These are phyloP conservation scores for Rhodeus uyekii DNA, from an alignment of 2,797 vertebrate species.

Conservation along the genomic window DNA sequence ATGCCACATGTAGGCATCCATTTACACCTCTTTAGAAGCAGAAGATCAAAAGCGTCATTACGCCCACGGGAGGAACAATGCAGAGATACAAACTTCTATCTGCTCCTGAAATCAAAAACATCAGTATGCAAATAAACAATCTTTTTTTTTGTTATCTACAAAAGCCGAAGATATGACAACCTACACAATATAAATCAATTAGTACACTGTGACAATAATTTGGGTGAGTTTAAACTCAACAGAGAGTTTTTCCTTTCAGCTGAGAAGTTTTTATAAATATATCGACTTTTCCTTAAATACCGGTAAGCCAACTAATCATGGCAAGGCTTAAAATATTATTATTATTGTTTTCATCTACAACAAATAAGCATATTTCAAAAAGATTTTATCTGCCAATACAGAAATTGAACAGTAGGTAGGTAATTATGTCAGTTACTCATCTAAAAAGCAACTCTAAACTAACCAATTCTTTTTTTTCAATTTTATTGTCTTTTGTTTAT, in stretches of 20 bases:
- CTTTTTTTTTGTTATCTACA: not conserved
- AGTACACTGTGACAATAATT: not conserved
- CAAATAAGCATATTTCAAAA: not conserved
- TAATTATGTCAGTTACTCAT: not conserved
- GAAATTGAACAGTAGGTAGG: not conserved
- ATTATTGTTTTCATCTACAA: not conserved
- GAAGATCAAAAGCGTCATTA: conserved; percentile 54
- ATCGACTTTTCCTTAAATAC: not conserved
- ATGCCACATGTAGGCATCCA: conserved; percentile 50
- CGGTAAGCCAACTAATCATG: not conserved
- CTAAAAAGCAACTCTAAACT: not conserved
- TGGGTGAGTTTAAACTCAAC: not conserved
- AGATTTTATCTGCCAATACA: not conserved
- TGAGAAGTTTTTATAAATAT: not conserved
- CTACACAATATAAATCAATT: not conserved
- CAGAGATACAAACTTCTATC: conserved; percentile 31
- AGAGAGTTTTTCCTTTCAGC: not conserved
- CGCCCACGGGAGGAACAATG: conserved; percentile 42
- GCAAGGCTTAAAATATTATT: not conserved
- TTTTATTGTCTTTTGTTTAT: not conserved
- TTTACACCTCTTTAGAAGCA: conserved; percentile 53
- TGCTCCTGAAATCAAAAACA: conserved; percentile 20
- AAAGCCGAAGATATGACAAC: not conserved
- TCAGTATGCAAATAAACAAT: conserved; percentile 14
- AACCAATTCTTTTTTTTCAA: not conserved